Conservation (phyloP, 2,888 invertebrate genomes). For the Invenusta paracnida region DNA sequence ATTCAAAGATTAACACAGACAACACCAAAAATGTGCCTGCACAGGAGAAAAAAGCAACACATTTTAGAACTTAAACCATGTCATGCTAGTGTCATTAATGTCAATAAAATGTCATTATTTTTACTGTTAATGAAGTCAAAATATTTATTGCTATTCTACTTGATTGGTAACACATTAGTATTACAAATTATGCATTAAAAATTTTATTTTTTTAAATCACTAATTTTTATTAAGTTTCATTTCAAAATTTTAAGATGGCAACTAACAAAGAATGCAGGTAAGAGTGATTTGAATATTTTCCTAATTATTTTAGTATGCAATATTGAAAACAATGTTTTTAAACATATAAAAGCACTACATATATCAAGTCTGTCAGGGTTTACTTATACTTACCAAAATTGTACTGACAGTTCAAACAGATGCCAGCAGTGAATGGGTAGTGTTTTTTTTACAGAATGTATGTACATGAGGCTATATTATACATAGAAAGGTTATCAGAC, state of each 20-base stretch:
- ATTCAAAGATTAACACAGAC: too few relatives aligned
- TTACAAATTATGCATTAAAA: not conserved
- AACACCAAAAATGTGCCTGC: too few relatives aligned
- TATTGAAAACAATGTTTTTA: not conserved
- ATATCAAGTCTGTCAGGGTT: not conserved
- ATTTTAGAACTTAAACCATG: not conserved
- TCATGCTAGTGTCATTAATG: not conserved
- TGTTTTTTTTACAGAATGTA: slow-evolving; percentile 27
- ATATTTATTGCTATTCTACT: not conserved
- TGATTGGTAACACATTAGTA: not conserved
- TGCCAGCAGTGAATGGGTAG: slow-evolving; percentile 15
- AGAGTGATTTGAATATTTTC: not conserved
- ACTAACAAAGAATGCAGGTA: not conserved
- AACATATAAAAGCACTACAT: not conserved
- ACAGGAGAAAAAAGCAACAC: too few relatives aligned
- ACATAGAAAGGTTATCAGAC: slow-evolving; percentile 11
- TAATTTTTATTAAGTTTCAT: not conserved
- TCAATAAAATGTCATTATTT: not conserved
- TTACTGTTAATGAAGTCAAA: not conserved
- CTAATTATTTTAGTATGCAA: not conserved
- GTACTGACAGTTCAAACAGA: slow-evolving; percentile 18
- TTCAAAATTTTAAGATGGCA: not conserved
- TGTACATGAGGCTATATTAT: not conserved
- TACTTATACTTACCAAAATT: not conserved
- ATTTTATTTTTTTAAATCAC: not conserved